Evolutionary conservation across 64 coral and sea anemone species (phyloP), one percentile per base, ranked within the genome.

Genomic region (Platygyra sinensis): DNA sequence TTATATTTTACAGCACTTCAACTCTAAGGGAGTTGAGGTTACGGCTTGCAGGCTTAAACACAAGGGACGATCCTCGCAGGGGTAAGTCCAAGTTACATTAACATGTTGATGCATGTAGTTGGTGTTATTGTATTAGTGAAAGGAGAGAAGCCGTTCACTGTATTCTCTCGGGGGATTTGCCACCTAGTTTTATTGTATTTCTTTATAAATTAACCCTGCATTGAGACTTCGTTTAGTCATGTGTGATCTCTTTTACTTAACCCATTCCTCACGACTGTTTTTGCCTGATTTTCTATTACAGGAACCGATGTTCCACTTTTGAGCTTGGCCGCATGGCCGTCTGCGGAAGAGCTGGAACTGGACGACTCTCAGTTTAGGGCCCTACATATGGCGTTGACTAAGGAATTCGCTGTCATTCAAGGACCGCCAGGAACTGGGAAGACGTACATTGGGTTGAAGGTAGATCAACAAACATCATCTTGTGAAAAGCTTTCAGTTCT

Each of bases 381-480:
- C 24, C 69, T 96, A 60, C 89, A 89, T 74, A 96, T 76, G 0
- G 94, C 90, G 29, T 57, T 96, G 12, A 93, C 94, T 16, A 79
- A 31, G 32, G 92, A 98, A 19, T 98, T 98, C 50, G 71, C 89
- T 8, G 86, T 98, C 13, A 98, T 98, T 18, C 96, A 98, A 30
- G 96, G 96, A 17, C 96, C 96, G 0, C 96, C 96, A 22, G 96
- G 96, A 4, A 98, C 96, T 2, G 96, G 96, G 8, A 98, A 98
- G 52, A 98, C 96, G 2, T 94, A 94, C 17, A 86, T 98, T 42
- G 96, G 96, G 10, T 80, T 76, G 0, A 98, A 90, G 25, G 94
- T 98, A 77, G 18, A 24, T 18, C 2, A 59, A 16, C 4, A 71
- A 13, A 42, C 33, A 22, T 80, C 22, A 8, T 11, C 13, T 54